A percentile compares a stretch with the other conserved stretches of the same genome.
phyloP scores from a whole-genome alignment of 2,797 vertebrate species.

The Peromyscus melanophrys region DNA sequence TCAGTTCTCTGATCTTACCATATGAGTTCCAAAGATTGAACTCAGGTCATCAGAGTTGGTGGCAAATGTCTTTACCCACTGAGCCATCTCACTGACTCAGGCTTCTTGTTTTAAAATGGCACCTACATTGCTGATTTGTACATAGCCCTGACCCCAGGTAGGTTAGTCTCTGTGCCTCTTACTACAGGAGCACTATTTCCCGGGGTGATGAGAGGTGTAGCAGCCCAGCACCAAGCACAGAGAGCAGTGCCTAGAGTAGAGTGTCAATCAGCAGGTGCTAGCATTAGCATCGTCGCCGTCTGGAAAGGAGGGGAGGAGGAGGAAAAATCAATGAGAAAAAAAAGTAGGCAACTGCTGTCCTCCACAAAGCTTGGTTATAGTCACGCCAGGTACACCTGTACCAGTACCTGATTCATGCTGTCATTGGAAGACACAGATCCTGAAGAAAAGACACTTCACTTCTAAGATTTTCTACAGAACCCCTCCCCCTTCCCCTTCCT shows the following conservation, averaged over 20 bases:
- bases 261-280: fast-evolving
- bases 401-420: slow-evolving; percentile 51
- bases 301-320: not conserved
- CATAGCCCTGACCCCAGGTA: not conserved
- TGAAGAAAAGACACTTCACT: not conserved
- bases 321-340: not conserved
- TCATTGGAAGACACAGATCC: slow-evolving; percentile 41
- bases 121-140: not conserved
- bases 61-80: not conserved
- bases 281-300: not conserved
- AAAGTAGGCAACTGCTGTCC: not conserved
- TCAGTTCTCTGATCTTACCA: not conserved
- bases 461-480: slow-evolving; percentile 6
- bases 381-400: not conserved
- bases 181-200: not conserved
- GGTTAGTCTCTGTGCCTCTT: not conserved
- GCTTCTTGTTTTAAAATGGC: not conserved
- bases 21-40: not conserved
- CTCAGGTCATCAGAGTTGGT: not conserved
- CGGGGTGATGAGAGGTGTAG: not conserved
- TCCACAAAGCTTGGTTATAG: not conserved
- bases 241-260: not conserved
- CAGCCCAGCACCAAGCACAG: not conserved
- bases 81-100: not conserved
- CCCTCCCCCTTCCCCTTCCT: slow-evolving; percentile 27